Conservation (phyloP, 2,888 invertebrate genomes). For the Prosapia bicincta region DNA sequence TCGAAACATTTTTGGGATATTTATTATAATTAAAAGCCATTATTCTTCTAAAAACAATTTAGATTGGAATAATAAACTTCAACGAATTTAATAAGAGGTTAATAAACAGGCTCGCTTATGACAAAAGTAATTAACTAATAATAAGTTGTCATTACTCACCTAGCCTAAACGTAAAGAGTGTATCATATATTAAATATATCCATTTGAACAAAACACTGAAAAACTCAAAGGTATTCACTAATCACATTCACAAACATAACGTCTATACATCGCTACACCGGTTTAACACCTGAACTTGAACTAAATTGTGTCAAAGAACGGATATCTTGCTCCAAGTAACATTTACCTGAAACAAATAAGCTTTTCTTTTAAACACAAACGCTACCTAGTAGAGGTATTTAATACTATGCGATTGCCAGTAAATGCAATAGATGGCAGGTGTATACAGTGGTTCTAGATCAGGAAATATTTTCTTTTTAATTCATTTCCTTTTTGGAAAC, state of each 20-base stretch:
- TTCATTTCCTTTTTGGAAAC: too few species aligned
- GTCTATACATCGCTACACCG: not conserved
- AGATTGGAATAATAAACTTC: too few species aligned
- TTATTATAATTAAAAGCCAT: too few species aligned
- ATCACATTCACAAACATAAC: not conserved
- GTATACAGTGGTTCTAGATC: too few species aligned
- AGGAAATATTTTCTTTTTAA: too few species aligned
- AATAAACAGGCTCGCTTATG: too few species aligned
- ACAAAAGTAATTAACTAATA: too few species aligned
- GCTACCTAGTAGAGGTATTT: not conserved
- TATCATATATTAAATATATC: conserved; percentile 19
- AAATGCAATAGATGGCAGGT: not conserved
- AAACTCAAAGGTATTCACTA: not conserved
- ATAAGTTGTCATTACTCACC: too few species aligned
- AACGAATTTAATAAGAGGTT: too few species aligned
- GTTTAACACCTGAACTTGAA: conserved; percentile 22
- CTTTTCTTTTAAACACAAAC: not conserved
- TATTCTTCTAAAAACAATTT: too few species aligned
- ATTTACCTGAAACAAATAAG: not conserved
- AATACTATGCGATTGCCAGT: not conserved
- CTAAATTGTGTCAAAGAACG: conserved; percentile 25
- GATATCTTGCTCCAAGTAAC: not conserved
- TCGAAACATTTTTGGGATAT: too few species aligned
- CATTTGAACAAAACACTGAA: conserved; percentile 14
- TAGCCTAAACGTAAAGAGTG: not conserved